Evolutionary conservation across 2,888 invertebrate species (phyloP).

Genomic region (Arctia plantaginis): DNA sequence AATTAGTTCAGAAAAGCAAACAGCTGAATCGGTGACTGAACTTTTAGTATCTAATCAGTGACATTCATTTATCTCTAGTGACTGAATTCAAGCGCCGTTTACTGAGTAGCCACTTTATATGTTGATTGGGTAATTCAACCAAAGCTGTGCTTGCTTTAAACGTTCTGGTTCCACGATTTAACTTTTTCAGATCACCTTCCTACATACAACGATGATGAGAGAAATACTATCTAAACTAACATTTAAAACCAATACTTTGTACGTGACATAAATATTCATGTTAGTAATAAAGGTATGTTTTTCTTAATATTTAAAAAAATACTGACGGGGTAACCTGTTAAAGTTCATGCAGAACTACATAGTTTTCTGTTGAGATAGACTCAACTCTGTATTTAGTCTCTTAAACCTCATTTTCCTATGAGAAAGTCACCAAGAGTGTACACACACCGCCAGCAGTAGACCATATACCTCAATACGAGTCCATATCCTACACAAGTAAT

Average conservation of each 20-base stretch:
- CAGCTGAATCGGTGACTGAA: slow-evolving; percentile 58
- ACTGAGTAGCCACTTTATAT: slow-evolving; percentile 75
- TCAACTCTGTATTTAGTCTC: not conserved
- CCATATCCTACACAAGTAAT: not conserved
- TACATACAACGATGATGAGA: slow-evolving; percentile 22
- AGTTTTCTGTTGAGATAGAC: not conserved
- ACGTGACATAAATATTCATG: too few relatives aligned
- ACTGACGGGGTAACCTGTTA: too few relatives aligned
- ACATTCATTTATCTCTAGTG: slow-evolving; percentile 72
- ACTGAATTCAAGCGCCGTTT: slow-evolving; percentile 69
- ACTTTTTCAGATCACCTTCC: slow-evolving; percentile 43
- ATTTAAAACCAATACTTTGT: not conserved
- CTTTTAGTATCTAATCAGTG: slow-evolving; percentile 68
- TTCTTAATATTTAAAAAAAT: too few relatives aligned
- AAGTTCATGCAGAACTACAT: not conserved
- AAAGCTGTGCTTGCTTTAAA: slow-evolving; percentile 64
- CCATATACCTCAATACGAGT: too few relatives aligned
- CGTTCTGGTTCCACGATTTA: slow-evolving; percentile 63
- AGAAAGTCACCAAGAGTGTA: not conserved
- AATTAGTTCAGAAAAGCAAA: slow-evolving; percentile 55
- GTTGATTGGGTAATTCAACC: slow-evolving; percentile 77
- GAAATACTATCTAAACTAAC: not conserved
- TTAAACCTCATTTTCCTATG: not conserved
- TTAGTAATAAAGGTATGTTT: not conserved
- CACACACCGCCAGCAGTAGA: not conserved